Conservation (phyloP, 2,113 vertebrate genomes). For the Polypterus bichir region DNA sequence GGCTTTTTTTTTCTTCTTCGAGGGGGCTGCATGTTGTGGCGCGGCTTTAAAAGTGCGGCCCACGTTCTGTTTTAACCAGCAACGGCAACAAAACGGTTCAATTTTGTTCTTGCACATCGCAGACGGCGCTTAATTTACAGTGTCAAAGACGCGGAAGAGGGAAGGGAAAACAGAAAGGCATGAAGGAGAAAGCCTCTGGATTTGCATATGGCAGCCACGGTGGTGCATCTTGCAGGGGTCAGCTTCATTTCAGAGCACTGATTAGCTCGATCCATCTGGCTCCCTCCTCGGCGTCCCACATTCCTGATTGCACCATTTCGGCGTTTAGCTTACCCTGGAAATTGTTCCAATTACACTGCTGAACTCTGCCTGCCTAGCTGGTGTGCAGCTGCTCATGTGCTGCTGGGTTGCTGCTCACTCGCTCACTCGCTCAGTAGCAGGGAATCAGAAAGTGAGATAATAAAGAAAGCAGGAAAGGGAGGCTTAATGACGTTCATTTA, state of each 20-base stretch:
- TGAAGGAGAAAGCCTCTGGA: constrained; percentile 15
- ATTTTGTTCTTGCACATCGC: background rate
- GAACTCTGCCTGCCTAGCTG: constrained; percentile 32
- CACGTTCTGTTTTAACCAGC: too few species aligned
- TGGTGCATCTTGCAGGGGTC: constrained; percentile 49
- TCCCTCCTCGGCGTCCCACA: constrained; percentile 35
- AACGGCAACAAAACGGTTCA: background rate
- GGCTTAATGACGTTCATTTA: too few species aligned
- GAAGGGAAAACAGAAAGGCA: constrained; percentile 24
- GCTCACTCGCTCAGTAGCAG: too few species aligned
- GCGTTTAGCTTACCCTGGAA: constrained; percentile 46
- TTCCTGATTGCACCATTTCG: constrained; percentile 54
- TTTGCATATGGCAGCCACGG: constrained; percentile 39
- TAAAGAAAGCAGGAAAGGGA: too few species aligned
- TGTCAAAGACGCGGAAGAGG: constrained; percentile 15
- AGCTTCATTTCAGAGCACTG: constrained; percentile 62
- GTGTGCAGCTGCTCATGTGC: constrained; percentile 39
- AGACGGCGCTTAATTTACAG: constrained; percentile 25
- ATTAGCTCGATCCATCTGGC: constrained; percentile 60
- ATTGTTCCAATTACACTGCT: constrained; percentile 52
- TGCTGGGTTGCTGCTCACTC: background rate
- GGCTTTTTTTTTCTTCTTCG: too few species aligned
- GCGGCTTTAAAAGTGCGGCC: too few species aligned
- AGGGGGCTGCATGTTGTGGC: too few species aligned
- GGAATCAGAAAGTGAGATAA: too few species aligned